phyloP scores from a whole-genome alignment of 2,113 vertebrate species.

The Psettodes erumei region DNA sequence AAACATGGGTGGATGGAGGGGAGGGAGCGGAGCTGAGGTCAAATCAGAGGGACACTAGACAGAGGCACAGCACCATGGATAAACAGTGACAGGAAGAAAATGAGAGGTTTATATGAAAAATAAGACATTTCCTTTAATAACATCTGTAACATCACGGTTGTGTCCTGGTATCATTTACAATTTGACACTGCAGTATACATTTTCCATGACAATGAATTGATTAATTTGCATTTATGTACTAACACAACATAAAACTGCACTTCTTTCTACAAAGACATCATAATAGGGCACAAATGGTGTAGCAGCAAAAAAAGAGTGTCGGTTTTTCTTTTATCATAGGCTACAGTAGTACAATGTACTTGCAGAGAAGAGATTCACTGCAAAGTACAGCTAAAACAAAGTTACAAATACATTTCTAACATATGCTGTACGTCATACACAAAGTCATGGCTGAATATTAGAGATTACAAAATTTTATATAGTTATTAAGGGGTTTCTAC shows the following conservation, averaged over 20 bases:
- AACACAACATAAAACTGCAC: constrained; percentile 75
- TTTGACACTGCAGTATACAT: constrained; percentile 67
- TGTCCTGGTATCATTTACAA: constrained; percentile 73
- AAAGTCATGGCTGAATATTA: constrained; percentile 63
- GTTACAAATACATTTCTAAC: constrained; percentile 68
- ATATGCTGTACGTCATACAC: constrained; percentile 67
- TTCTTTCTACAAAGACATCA: constrained; percentile 78
- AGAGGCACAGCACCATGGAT: constrained; percentile 8
- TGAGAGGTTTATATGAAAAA: constrained; percentile 81
- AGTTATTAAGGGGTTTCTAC: constrained; percentile 59
- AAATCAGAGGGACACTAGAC: constrained; percentile 23
- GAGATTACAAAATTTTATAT: constrained; percentile 65
- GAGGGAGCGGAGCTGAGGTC: constrained; percentile 24
- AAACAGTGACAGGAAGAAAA: constrained; percentile 61
- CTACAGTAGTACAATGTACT: constrained; percentile 71
- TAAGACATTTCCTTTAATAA: constrained; percentile 86
- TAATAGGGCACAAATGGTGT: constrained; percentile 86
- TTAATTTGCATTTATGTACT: constrained; percentile 69
- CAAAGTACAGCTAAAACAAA: constrained; percentile 62
- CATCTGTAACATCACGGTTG: constrained; percentile 80
- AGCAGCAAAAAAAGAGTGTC: constrained; percentile 84
- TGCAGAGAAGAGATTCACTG: constrained; percentile 62
- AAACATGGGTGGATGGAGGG: constrained; percentile 1
- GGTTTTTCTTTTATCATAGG: constrained; percentile 70
- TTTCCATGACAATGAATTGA: constrained; percentile 72